Evolutionary conservation across 2,113 vertebrate genomes (phyloP).

Genomic region (Nothocercus julius): DNA sequence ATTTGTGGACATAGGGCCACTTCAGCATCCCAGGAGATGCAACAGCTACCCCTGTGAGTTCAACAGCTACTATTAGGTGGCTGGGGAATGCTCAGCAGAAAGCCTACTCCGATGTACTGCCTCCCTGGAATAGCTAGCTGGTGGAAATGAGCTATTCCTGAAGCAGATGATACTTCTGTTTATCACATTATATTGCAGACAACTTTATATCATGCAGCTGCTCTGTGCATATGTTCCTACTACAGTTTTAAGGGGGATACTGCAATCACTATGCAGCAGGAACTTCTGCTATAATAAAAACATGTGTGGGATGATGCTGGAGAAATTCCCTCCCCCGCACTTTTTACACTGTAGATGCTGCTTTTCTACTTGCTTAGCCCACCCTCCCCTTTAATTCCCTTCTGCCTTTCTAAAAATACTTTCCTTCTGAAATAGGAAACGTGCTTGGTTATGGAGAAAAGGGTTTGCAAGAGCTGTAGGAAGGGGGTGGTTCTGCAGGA

Average conservation of each 20-base stretch:
- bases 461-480: not conserved
- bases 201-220: conserved; percentile 58
- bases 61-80: not conserved
- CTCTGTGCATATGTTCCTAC: conserved; percentile 49
- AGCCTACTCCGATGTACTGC: conserved; percentile 19
- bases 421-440: conserved; percentile 13
- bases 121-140: conserved; percentile 21
- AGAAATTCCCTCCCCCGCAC: conserved; percentile 59
- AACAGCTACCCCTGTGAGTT: not conserved
- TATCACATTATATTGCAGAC: conserved; percentile 39
- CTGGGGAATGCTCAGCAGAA: not conserved
- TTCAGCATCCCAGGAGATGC: not conserved
- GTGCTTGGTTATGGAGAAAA: not conserved
- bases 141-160: conserved; percentile 44
- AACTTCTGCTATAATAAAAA: conserved; percentile 67
- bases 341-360: conserved; percentile 15
- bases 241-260: conserved; percentile 35
- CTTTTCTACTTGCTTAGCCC: conserved; percentile 1
- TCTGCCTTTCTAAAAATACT: conserved; percentile 29
- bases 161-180: conserved; percentile 57
- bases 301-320: conserved; percentile 48
- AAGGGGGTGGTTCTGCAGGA: not conserved
- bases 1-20: not conserved
- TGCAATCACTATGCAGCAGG: conserved; percentile 6
- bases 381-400: not conserved